Percentiles rank a stretch among this genome's conserved stretches.
phyloP scores from a whole-genome alignment of 2,113 vertebrate species.

The Phainopepla nitens region DNA sequence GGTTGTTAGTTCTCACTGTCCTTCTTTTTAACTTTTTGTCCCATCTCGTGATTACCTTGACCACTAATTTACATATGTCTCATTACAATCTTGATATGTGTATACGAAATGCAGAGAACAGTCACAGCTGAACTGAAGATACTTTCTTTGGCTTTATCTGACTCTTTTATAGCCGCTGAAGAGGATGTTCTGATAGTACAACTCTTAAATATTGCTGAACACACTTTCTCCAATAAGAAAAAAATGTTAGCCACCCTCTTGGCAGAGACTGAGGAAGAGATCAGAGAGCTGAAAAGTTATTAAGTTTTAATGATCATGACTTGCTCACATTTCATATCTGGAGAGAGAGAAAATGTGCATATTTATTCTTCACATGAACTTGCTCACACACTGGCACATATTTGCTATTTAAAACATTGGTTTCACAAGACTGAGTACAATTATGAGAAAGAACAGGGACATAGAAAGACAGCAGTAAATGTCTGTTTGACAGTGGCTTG shows the following conservation, averaged over 20 bases:
- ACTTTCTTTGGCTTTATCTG: not conserved
- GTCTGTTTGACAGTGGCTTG: not conserved
- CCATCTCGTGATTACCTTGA: not conserved
- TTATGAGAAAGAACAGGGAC: not conserved
- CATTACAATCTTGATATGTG: not conserved
- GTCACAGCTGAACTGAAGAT: not conserved
- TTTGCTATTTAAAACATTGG: not conserved
- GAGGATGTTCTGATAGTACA: not conserved
- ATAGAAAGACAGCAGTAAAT: not conserved
- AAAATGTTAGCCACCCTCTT: not conserved
- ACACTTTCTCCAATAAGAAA: not conserved
- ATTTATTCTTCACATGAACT: not conserved
- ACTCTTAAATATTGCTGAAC: not conserved
- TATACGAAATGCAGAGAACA: not conserved
- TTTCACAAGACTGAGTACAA: not conserved
- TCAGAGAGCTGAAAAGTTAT: not conserved
- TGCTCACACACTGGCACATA: not conserved
- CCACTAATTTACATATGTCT: not conserved
- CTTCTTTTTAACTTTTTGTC: not conserved
- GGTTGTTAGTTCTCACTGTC: accelerated
- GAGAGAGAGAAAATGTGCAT: not conserved
- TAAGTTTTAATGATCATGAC: not conserved
- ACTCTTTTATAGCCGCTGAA: not conserved
- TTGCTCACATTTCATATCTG: not conserved
- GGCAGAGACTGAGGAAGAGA: not conserved